These are phyloP conservation scores for Bothrops jararaca DNA, from an alignment of 2,113 vertebrate genomes.

Conservation along the genomic window DNA sequence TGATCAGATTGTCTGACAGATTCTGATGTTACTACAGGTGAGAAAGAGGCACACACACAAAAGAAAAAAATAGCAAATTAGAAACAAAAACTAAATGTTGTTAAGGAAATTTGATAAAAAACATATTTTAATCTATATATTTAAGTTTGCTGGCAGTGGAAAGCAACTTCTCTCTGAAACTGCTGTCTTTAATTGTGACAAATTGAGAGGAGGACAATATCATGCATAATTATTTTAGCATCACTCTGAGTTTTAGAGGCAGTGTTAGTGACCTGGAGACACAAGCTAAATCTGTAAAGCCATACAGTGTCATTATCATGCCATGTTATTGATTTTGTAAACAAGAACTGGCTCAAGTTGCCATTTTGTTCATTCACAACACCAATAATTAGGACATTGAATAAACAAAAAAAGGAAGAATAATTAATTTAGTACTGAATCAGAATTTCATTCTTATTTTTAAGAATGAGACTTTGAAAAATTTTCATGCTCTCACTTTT, in stretches of 20 bases:
- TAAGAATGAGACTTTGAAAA: background rate
- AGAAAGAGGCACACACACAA: background rate
- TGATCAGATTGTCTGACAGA: background rate
- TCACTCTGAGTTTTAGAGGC: background rate
- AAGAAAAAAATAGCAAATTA: background rate
- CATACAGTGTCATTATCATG: background rate
- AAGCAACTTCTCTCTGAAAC: background rate
- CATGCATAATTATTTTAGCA: background rate
- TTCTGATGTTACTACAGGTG: background rate
- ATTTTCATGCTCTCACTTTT: background rate
- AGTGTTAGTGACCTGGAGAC: background rate
- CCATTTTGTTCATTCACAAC: background rate
- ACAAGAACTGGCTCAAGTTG: background rate
- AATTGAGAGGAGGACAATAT: background rate
- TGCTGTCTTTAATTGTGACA: background rate
- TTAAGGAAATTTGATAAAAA: background rate
- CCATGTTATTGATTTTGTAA: background rate
- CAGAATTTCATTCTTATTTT: background rate
- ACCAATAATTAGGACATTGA: background rate
- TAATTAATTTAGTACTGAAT: background rate
- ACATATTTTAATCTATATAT: background rate
- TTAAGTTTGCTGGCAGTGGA: background rate
- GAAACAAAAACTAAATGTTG: background rate
- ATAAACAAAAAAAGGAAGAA: background rate
- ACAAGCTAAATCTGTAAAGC: background rate